These are phyloP conservation scores for Protophormia terraenovae DNA, from an alignment of 2,888 invertebrate species.

Conservation along the genomic window DNA sequence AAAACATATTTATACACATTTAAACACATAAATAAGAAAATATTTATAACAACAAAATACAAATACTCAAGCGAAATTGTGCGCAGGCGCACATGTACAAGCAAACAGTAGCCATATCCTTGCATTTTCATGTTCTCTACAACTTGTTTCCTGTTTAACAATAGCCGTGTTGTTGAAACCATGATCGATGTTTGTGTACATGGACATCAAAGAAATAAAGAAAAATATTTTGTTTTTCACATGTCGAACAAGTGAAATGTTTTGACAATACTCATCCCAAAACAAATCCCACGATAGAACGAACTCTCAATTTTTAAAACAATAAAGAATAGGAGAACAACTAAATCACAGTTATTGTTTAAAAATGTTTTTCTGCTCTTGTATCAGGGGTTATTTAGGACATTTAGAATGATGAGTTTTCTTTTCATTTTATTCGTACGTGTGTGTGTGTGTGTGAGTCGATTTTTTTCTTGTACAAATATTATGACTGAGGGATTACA, in stretches of 20 bases:
- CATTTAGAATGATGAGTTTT: slow-evolving; percentile 35
- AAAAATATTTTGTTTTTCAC: slow-evolving; percentile 41
- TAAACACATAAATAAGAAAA: neutral
- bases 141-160: slow-evolving; percentile 36
- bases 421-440: neutral
- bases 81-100: slow-evolving; percentile 69
- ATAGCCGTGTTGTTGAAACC: neutral
- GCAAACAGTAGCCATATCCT: neutral
- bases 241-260: slow-evolving; percentile 61
- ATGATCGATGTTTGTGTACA: neutral
- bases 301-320: neutral
- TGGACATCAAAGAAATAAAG: slow-evolving; percentile 54
- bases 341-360: slow-evolving; percentile 21
- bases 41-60: neutral
- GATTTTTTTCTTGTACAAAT: neutral
- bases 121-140: slow-evolving; percentile 54
- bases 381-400: slow-evolving; percentile 60
- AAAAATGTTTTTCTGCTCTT: slow-evolving; percentile 54
- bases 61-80: slow-evolving; percentile 61
- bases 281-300: slow-evolving; percentile 26
- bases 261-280: slow-evolving; percentile 45
- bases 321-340: slow-evolving; percentile 10
- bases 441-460: neutral
- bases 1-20: slow-evolving; percentile 38
- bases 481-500: slow-evolving; percentile 47